Evolutionary conservation across 2,888 invertebrate species (phyloP), one percentile per base, ranked within the genome.

Genomic region (Microplitis deprimator): DNA sequence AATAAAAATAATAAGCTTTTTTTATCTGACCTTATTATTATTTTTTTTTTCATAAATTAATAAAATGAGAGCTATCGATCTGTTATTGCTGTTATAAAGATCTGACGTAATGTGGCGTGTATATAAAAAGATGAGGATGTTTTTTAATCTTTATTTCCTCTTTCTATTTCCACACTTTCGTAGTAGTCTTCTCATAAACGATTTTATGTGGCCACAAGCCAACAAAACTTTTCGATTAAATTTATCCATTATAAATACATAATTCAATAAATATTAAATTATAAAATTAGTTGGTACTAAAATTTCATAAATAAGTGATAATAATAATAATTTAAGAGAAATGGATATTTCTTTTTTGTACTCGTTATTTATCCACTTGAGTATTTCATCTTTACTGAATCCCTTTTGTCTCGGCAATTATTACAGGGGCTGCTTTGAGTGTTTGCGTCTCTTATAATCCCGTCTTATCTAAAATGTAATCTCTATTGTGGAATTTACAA

Each of bases 371-470:
- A 38, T 67, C 67, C 29, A 67, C 67, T 67, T 6, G 13, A 67
- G 67, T 67, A 67, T 67, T 38, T 67, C 67, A 38, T 67, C 38
- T n/a, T 67, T 67, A 13, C 67, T 29, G 13, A 20, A 67, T 67
- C 29, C 67, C 67, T 67, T 67, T 67, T 67, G 67, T 67, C 20
- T 67, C 67, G 20, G 29, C 67, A 67, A 67, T 67, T 67, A 67
- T 38, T 67, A 8, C 29, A 20, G 38, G 38, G 20, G 20, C 13
- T 67, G 20, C 29, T 13, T 13, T 67, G 29, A 50, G 50, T 50
- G 50, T 8, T 38, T 67, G 29, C 38, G 67, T 67, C 67, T 38
- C 67, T 67, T 67, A 67, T 67, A 67, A 67, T 67, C 29, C 39
- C 20, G 7, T 38, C 67, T 67, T 38, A 38, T 67, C 67, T 67